These are phyloP conservation scores for Aphelocoma coerulescens DNA, from an alignment of 2,113 vertebrate species.

Conservation along the genomic window DNA sequence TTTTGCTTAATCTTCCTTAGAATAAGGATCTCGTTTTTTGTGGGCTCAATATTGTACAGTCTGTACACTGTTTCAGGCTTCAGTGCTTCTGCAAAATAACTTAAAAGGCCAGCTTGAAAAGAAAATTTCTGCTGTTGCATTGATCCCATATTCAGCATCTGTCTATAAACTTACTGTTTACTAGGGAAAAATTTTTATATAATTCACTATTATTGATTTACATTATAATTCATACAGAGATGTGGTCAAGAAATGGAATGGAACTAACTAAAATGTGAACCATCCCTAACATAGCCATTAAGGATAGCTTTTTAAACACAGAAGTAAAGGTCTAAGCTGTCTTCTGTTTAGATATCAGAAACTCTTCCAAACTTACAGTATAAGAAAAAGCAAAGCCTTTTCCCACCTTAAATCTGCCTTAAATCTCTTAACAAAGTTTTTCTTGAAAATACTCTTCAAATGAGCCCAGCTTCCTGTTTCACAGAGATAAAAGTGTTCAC, in stretches of 20 bases:
- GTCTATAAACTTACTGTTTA: not conserved
- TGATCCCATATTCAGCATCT: not conserved
- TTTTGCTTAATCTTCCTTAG: not conserved
- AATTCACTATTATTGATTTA: not conserved
- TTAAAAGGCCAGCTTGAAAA: not conserved
- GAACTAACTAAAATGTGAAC: not conserved
- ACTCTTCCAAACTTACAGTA: not conserved
- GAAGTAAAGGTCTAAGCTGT: not conserved
- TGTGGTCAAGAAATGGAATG: not conserved
- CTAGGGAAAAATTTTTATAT: not conserved
- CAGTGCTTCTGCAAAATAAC: not conserved
- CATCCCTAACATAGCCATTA: not conserved
- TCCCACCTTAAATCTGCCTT: not conserved
- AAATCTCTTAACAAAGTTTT: not conserved
- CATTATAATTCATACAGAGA: not conserved
- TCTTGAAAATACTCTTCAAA: not conserved
- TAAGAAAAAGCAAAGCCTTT: not conserved
- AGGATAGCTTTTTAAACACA: not conserved
- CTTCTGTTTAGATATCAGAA: not conserved
- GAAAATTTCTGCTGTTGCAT: not conserved
- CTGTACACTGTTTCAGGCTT: not conserved
- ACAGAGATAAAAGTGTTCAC: not conserved
- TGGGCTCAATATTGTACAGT: not conserved
- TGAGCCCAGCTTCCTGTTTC: not conserved
- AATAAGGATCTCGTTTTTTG: not conserved